Evolutionary conservation across 2,113 vertebrate species (phyloP).

Genomic region (Miniopterus natalensis): DNA sequence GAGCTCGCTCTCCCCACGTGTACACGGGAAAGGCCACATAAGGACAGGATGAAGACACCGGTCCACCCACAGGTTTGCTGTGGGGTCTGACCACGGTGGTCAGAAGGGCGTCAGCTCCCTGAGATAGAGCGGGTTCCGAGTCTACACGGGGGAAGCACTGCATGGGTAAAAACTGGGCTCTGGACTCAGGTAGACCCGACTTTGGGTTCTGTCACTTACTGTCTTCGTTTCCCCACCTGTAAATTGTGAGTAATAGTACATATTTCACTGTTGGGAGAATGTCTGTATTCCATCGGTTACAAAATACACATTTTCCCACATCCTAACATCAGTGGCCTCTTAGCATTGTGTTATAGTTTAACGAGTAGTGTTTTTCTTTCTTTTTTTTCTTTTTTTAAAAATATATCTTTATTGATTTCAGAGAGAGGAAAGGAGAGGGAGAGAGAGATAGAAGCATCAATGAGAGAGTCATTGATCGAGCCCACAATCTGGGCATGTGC

Average conservation of each 20-base stretch:
- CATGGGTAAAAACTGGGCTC: not conserved
- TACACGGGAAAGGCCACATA: not conserved
- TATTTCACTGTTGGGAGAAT: not conserved
- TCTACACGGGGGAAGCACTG: rapidly evolving
- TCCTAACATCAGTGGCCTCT: not conserved
- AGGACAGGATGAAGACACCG: not conserved
- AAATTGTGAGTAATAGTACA: not conserved
- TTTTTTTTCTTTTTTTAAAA: no score
- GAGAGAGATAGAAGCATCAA: no score
- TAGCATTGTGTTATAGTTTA: not conserved
- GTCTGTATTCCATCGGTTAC: not conserved
- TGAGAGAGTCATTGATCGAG: no score
- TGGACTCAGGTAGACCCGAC: not conserved
- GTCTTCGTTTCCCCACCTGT: not conserved
- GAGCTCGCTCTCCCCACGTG: not conserved
- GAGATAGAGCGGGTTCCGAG: not conserved
- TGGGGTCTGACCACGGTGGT: not conserved
- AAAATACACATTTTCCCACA: not conserved
- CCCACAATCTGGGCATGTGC: no score
- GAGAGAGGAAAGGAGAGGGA: no score
- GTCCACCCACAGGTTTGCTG: not conserved
- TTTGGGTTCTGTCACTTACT: not conserved
- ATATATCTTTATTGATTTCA: no score
- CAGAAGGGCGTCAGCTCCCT: rapidly evolving
- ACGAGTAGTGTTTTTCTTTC: not conserved